Base-by-base conservation (phyloP, 2,797 vertebrate genomes). In the Trichosurus vulpecula region DNA sequence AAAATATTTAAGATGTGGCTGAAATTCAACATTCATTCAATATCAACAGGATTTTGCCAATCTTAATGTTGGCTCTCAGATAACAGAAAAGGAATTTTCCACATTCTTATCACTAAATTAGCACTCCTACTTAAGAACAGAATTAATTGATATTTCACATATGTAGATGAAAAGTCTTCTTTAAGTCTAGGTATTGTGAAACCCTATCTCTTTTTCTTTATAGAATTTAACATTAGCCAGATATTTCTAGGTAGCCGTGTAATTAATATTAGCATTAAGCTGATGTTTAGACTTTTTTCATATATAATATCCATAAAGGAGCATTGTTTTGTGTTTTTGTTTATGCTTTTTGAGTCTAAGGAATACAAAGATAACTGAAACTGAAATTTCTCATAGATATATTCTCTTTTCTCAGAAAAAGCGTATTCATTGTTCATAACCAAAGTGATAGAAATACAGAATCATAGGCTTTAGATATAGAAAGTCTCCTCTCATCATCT, bases 151-250 rank as follows among this genome's bases (percentile, higher is more conserved):
- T 57, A 90, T 19, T 29, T 95, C 53, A 31, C 57, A 56, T 47
- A 61, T 19, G 61, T 74, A 87, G 41, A 51, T 87, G 22, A 87
- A 47, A 61, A 35, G 35, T 90, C 31, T 27, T 41, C 6, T 52
- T 94, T 94, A 41, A 56, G 53, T 74, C 90, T 95, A 61, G 52
- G 4, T 27, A 94, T 90, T 92, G 66, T 16, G 41, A 87, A 93
- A 94, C 56, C 1, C 52, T 12, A n/a, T 87, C 54, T 94, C 51
- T 95, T 95, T 93, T 52, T 54, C 93, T 91, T 95, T 61, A 92
- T 54, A 92, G 29, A 51, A 58, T 91, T n/a, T 0, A 13, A 12
- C 30, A 47, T 96, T 92, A 93, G 22, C 29, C 53, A 92, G 19
- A 94, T 61, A 14, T 74, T 74, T 74, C 35, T 74, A 87, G 22